A percentile compares a stretch with the other conserved stretches of the same genome.
Evolutionary conservation across 2,888 invertebrate genomes (phyloP).

Genomic region (Cylindroiulus punctatus): DNA sequence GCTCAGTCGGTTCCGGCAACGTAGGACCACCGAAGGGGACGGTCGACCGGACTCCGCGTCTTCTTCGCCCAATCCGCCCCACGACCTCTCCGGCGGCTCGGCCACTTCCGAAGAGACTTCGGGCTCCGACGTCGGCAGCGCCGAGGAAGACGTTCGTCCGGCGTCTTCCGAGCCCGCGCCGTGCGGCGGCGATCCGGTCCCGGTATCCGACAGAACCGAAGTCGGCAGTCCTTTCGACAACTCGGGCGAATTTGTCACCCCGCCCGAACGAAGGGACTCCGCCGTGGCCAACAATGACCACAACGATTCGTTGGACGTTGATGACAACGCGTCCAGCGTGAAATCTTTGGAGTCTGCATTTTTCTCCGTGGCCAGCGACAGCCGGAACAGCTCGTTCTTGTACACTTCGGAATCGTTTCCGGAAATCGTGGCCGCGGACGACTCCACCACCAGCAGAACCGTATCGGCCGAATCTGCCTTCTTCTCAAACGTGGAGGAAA

Average conservation of each 20-base stretch:
- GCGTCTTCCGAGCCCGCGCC: neutral
- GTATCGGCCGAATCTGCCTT: slow-evolving; percentile 61
- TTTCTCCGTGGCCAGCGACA: slow-evolving; percentile 60
- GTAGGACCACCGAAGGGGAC: slow-evolving; percentile 60
- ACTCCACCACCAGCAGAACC: slow-evolving; percentile 57
- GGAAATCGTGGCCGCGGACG: slow-evolving; percentile 57
- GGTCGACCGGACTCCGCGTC: slow-evolving; percentile 58
- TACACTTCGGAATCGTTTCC: slow-evolving; percentile 58
- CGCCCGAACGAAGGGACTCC: slow-evolving; percentile 59
- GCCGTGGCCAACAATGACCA: neutral
- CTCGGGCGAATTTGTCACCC: slow-evolving; percentile 52
- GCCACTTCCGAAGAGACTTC: slow-evolving; percentile 54
- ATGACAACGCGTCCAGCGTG: slow-evolving; percentile 61
- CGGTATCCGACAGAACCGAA: neutral
- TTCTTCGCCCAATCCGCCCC: slow-evolving; percentile 53
- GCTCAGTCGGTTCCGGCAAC: slow-evolving; percentile 79
- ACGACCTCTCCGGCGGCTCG: slow-evolving; percentile 52
- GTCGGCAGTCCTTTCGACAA: slow-evolving; percentile 51
- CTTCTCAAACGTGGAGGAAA: slow-evolving; percentile 60
- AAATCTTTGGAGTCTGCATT: slow-evolving; percentile 60
- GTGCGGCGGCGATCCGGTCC: neutral
- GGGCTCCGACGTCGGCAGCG: slow-evolving; percentile 56
- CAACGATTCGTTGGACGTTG: slow-evolving; percentile 61
- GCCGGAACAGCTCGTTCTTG: slow-evolving; percentile 58
- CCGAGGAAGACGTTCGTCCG: neutral